phyloP scores from a whole-genome alignment of 2,888 invertebrate species.

The Drosophila borealis region DNA sequence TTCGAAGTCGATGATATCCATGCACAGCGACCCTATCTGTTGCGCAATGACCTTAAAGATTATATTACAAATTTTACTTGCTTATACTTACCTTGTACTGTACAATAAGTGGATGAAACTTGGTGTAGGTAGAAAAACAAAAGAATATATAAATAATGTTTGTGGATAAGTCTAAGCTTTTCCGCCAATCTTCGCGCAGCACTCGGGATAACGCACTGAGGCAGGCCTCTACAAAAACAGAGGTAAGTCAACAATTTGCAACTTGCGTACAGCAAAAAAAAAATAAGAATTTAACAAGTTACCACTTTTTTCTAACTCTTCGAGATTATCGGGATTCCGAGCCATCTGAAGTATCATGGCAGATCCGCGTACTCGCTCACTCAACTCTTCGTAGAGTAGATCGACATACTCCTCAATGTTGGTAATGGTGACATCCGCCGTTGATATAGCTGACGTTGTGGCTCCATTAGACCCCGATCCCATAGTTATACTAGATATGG shows the following conservation, averaged over 20 bases:
- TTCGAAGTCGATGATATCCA: slow-evolving; percentile 98
- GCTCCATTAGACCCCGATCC: slow-evolving; percentile 69
- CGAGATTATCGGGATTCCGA: slow-evolving; percentile 96
- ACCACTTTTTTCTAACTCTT: slow-evolving; percentile 97
- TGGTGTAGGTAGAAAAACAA: slow-evolving; percentile 97
- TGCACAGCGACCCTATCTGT: slow-evolving; percentile 96
- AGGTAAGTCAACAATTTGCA: neutral
- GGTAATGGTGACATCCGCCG: slow-evolving; percentile 90
- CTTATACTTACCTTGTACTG: slow-evolving; percentile 92
- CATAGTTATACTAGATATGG: slow-evolving; percentile 45
- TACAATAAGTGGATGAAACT: slow-evolving; percentile 97
- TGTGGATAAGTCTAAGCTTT: slow-evolving; percentile 97
- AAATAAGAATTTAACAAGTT: neutral
- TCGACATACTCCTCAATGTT: slow-evolving; percentile 97
- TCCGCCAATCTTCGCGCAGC: slow-evolving; percentile 98
- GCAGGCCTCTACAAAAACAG: slow-evolving; percentile 90
- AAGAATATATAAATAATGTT: slow-evolving; percentile 98
- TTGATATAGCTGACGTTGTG: slow-evolving; percentile 83
- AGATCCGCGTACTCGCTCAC: slow-evolving; percentile 96
- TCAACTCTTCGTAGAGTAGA: slow-evolving; percentile 96
- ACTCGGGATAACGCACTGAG: slow-evolving; percentile 98
- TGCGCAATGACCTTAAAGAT: neutral
- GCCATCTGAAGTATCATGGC: slow-evolving; percentile 96
- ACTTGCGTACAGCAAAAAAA: neutral
- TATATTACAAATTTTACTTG: neutral